Conservation (phyloP, 1,140 invertebrate genomes). For the Meloidogyne chitwoodi region DNA sequence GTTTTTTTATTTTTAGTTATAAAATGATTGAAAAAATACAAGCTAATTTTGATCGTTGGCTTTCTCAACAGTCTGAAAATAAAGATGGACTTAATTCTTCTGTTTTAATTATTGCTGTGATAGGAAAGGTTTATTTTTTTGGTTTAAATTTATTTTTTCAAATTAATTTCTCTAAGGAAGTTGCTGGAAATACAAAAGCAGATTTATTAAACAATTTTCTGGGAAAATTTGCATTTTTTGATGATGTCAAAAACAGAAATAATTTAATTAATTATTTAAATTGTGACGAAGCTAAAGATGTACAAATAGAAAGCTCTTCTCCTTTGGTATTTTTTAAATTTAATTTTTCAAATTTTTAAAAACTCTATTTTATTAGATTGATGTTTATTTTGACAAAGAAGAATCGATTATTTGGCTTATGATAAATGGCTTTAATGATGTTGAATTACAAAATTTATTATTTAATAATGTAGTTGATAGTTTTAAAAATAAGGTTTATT, state of each 20-base stretch:
- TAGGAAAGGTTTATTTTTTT: neutral
- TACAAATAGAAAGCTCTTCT: neutral
- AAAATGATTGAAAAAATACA: neutral
- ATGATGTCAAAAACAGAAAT: neutral
- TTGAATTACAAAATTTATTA: slow-evolving; percentile 2
- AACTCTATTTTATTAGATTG: slow-evolving; percentile 2
- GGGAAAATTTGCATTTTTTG: neutral
- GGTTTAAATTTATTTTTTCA: neutral
- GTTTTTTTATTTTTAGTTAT: too few species aligned
- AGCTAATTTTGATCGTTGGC: neutral
- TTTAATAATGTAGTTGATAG: slow-evolving; percentile 8
- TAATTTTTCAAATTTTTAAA: neutral
- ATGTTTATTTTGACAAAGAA: slow-evolving; percentile 14
- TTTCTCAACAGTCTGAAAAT: neutral
- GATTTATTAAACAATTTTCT: slow-evolving; percentile 9
- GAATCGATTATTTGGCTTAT: slow-evolving; percentile 18
- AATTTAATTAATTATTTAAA: neutral
- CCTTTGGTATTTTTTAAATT: neutral
- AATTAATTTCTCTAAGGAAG: neutral
- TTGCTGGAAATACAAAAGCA: slow-evolving; percentile 11
- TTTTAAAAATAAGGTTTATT: slow-evolving; percentile 13
- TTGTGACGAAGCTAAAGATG: neutral
- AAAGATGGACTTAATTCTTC: neutral
- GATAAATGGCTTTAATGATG: slow-evolving; percentile 24
- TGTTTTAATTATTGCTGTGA: neutral